These are phyloP conservation scores for Aulostomus chinensis DNA, from an alignment of 2,797 vertebrate genomes.

Conservation along the genomic window DNA sequence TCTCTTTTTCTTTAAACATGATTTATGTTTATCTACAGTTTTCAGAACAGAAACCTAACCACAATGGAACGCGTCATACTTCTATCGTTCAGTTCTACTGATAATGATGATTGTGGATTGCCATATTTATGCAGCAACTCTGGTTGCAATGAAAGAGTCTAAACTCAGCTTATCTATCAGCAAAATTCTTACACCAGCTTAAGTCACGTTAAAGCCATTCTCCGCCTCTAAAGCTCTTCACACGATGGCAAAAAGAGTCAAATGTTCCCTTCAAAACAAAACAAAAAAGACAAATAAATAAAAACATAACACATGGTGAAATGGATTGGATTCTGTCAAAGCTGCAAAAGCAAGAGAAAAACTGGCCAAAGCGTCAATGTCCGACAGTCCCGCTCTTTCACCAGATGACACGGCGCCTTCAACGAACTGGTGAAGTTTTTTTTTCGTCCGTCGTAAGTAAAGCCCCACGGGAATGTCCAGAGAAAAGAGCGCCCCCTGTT, in stretches of 20 bases:
- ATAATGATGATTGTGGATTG: conserved; percentile 80
- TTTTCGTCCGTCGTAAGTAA: conserved; percentile 36
- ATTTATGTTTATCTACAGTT: conserved; percentile 82
- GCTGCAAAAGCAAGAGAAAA: conserved; percentile 50
- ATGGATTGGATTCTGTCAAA: conserved; percentile 62
- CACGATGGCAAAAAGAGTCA: conserved; percentile 57
- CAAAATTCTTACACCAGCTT: conserved; percentile 63
- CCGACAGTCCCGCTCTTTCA: conserved; percentile 45
- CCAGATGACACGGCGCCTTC: conserved; percentile 26
- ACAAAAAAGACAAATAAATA: conserved; percentile 25
- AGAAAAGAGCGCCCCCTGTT: conserved; percentile 54
- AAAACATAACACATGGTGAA: conserved; percentile 38
- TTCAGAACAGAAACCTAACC: conserved; percentile 79
- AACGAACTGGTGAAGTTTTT: conserved; percentile 40
- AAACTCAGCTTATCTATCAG: conserved; percentile 50
- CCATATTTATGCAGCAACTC: conserved; percentile 80
- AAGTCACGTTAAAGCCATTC: conserved; percentile 57
- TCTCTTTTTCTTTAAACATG: conserved; percentile 80
- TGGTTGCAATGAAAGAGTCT: conserved; percentile 66
- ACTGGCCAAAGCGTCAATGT: conserved; percentile 53
- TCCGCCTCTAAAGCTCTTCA: conserved; percentile 52
- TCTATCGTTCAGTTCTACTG: conserved; percentile 81
- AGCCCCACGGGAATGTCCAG: conserved; percentile 44
- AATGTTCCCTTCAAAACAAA: conserved; percentile 41
- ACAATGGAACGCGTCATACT: conserved; percentile 76